Conservation (phyloP, 2,113 vertebrate species). For the Sylvietta virens region DNA sequence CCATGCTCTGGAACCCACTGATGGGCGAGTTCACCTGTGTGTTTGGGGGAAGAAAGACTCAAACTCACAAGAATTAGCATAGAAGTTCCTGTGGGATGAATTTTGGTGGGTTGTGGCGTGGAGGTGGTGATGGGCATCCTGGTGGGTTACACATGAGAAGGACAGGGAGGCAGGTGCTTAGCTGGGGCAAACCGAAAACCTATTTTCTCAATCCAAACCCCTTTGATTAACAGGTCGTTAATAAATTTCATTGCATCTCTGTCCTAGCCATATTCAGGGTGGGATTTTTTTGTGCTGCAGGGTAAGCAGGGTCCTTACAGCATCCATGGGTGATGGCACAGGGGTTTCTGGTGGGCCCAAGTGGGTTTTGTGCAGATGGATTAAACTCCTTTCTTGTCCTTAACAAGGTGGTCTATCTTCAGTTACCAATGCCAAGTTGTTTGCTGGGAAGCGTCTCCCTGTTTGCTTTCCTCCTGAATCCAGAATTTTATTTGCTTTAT, state of each 20-base stretch:
- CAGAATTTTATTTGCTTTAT: background rate
- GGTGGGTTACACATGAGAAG: rapidly evolving
- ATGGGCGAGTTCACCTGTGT: rapidly evolving
- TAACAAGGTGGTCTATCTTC: background rate
- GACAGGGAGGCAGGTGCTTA: background rate
- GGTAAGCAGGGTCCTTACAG: rapidly evolving
- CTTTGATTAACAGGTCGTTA: rapidly evolving
- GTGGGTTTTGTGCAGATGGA: background rate
- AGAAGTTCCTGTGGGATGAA: background rate
- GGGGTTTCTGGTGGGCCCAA: background rate
- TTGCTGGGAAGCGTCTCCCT: background rate
- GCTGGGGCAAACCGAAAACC: rapidly evolving
- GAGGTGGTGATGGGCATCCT: background rate
- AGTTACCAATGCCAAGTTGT: background rate
- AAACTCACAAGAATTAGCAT: background rate
- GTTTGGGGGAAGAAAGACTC: background rate
- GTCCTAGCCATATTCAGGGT: rapidly evolving
- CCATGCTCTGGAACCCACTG: rapidly evolving
- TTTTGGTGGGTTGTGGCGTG: rapidly evolving
- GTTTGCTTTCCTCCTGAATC: background rate
- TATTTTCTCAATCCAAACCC: background rate
- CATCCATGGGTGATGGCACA: rapidly evolving
- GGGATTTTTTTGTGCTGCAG: background rate
- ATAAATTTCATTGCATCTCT: rapidly evolving
- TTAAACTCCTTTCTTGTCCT: background rate